A percentile compares a stretch with the other conserved stretches of the same genome.
Conservation (phyloP, 2,888 invertebrate genomes). For the Blera fallax region DNA sequence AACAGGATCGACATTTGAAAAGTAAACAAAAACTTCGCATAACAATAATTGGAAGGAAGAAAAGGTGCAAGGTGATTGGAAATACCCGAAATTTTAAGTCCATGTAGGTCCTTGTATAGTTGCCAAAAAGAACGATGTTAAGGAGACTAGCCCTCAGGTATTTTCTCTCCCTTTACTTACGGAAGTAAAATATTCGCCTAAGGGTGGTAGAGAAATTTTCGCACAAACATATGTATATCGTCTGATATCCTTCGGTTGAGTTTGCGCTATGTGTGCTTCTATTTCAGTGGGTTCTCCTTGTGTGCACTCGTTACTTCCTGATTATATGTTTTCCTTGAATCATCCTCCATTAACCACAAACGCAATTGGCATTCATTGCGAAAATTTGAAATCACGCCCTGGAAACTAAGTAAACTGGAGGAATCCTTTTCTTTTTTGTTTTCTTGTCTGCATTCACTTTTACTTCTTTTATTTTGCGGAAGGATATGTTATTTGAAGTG, state of each 20-base stretch:
- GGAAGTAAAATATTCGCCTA: constrained; percentile 1
- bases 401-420: constrained; percentile 1
- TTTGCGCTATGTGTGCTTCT: neutral
- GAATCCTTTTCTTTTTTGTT: neutral
- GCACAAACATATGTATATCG: neutral
- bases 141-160: neutral
- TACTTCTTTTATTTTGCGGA: constrained; percentile 25
- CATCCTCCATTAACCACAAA: constrained; percentile 43
- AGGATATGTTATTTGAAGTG: neutral
- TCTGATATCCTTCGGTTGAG: neutral
- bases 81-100: neutral
- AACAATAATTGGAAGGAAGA: neutral
- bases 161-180: neutral
- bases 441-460: constrained; percentile 8
- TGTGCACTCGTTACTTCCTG: constrained; percentile 6
- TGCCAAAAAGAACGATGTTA: neutral
- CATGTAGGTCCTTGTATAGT: neutral
- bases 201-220: constrained; percentile 6
- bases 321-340: constrained; percentile 11
- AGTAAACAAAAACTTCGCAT: constrained; percentile 2
- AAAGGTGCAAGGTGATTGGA: neutral
- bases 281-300: neutral
- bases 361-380: constrained; percentile 52
- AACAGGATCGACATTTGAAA: neutral
- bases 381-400: constrained; percentile 45